Evolutionary conservation across 2,113 vertebrate species (phyloP), one percentile per base, ranked within the genome.

Genomic region (Nerophis ophidion): DNA sequence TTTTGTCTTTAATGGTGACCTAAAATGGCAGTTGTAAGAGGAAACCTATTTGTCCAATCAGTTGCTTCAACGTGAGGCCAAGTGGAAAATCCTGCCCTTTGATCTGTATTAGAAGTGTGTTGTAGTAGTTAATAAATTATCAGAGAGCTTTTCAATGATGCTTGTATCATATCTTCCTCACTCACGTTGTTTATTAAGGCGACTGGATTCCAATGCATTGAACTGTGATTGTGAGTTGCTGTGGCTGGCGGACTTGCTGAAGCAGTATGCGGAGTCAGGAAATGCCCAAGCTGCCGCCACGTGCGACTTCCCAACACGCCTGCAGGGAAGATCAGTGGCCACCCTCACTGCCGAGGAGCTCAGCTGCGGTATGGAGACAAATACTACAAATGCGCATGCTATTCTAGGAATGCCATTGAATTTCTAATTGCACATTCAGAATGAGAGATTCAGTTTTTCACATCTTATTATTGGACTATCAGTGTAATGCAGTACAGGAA

Each of bases 221-320:
- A 95, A 89, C 86, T 99, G 97, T 33, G 95, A 99, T 90, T 99
- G 97, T 57, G 95, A 94, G 60, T 93, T 96, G 72, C 90, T 98
- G 46, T 99, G 97, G 97, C 77, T 99, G 83, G 94, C 95, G 0
- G 95, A 97, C 69, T 85, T 99, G 72, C 76, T 99, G 70, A 95
- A 94, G 76, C 89, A 91, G 0, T 99, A 98, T 0, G 94, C 94
- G 0, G 91, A 93, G 80, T 97, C 94, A 0, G 96, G 97, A 6
- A 96, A 95, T 0, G 94, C 96, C 0, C 97, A 99, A 72, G 97
- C 96, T 0, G 96, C 96, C 0, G 96, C 97, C 45, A 98, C 95
- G 73, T 98, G 97, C 12, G 95, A 99, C 60, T 89, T 91, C 42
- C 96, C 97, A 1, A 87, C 89, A 9, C 91, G 90, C 11, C 91